These are phyloP conservation scores for Dryas iulia DNA, from an alignment of 1,140 invertebrate genomes.

Conservation along the genomic window DNA sequence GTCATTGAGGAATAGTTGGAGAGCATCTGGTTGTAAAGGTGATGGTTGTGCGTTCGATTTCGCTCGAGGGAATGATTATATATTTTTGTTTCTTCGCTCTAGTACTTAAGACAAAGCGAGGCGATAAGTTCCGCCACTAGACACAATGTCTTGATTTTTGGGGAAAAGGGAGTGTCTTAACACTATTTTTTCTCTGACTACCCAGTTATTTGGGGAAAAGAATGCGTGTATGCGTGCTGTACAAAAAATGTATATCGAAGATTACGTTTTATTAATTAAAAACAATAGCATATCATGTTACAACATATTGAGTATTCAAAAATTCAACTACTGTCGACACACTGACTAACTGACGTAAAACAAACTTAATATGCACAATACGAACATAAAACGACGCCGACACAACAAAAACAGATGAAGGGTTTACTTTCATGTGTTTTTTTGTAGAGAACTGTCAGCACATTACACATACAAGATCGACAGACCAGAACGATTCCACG, in stretches of 20 bases:
- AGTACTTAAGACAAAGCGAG: no score
- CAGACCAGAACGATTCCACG: conserved; percentile 55
- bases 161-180: no score
- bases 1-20: no score
- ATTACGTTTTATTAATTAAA: not conserved
- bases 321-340: not conserved
- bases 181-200: no score
- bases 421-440: conserved; percentile 55
- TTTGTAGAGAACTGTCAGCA: conserved; percentile 47
- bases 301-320: not conserved
- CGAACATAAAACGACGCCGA: conserved; percentile 32
- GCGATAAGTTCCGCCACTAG: no score
- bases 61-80: no score
- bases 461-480: conserved; percentile 52
- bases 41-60: no score
- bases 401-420: conserved; percentile 42
- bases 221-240: no score
- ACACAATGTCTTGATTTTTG: no score
- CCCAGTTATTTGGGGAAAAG: no score
- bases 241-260: not conserved
- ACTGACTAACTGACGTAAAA: conserved; percentile 4
- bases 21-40: no score
- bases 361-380: conserved; percentile 14
- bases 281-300: not conserved
- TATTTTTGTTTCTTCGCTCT: no score